phyloP scores from a whole-genome alignment of 2,888 invertebrate species.

The Pandemis heparana region DNA sequence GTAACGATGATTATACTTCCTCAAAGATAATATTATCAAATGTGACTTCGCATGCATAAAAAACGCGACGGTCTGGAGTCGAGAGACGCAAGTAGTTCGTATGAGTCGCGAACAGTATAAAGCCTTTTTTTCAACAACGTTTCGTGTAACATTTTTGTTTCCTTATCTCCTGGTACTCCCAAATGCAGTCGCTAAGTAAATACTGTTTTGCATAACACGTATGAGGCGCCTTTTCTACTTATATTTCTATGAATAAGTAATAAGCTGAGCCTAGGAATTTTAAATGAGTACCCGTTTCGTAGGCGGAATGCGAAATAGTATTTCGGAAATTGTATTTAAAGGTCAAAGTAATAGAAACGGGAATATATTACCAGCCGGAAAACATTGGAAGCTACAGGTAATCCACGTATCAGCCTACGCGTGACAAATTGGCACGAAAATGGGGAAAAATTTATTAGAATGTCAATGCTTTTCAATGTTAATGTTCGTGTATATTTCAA shows the following conservation, averaged over 20 bases:
- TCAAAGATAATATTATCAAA: slow-evolving; percentile 16
- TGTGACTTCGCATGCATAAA: slow-evolving; percentile 19
- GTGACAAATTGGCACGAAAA: neutral
- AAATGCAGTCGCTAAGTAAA: slow-evolving; percentile 29
- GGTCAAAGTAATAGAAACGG: slow-evolving; percentile 12
- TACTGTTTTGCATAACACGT: slow-evolving; percentile 31
- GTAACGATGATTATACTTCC: slow-evolving; percentile 22
- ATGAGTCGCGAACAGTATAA: slow-evolving; percentile 4
- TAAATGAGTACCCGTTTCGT: slow-evolving; percentile 24
- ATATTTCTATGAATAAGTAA: slow-evolving; percentile 40
- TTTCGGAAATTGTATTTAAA: slow-evolving; percentile 16
- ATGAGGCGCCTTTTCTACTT: slow-evolving; percentile 26
- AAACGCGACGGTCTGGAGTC: neutral
- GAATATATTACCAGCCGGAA: slow-evolving; percentile 12
- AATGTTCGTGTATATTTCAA: neutral
- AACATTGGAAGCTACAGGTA: slow-evolving; percentile 1
- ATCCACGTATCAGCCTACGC: neutral
- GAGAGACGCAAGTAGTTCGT: slow-evolving; percentile 1
- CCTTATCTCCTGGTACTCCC: slow-evolving; percentile 23
- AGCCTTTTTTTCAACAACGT: neutral
- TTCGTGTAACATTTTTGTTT: slow-evolving; percentile 11
- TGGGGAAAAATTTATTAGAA: neutral
- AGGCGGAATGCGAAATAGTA: slow-evolving; percentile 19
- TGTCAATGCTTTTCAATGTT: neutral
- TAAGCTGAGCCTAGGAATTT: slow-evolving; percentile 35